Percentiles rank a stretch among this genome's conserved stretches.
Evolutionary conservation across 2,797 vertebrate genomes (phyloP).

Genomic region (Siniperca undulata): DNA sequence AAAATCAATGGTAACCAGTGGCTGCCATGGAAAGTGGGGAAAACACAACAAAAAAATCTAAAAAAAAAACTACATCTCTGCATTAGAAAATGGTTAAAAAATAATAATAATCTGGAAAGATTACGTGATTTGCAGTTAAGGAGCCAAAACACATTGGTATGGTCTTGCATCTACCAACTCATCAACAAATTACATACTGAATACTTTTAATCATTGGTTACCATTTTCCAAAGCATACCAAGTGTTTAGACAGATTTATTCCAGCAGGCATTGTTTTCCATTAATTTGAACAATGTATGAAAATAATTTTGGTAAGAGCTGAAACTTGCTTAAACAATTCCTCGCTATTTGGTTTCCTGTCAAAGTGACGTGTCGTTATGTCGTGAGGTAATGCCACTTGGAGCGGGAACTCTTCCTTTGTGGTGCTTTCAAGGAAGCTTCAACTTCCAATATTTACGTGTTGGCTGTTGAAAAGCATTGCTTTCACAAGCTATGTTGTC

Average conservation of each 20-base stretch:
- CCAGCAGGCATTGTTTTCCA: not conserved
- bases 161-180: not conserved
- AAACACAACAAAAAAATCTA: not conserved
- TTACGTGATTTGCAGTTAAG: not conserved
- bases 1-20: not conserved
- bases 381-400: conserved; percentile 9
- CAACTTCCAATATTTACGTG: conserved; percentile 58
- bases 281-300: not conserved
- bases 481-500: conserved; percentile 27
- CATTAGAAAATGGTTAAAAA: not conserved
- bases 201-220: not conserved
- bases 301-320: not conserved
- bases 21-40: not conserved
- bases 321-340: conserved; percentile 2
- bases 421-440: conserved; percentile 43
- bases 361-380: not conserved
- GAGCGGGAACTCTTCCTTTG: conserved; percentile 42
- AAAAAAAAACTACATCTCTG: not conserved
- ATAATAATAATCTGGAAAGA: not conserved
- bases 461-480: conserved; percentile 28
- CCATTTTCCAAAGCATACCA: not conserved
- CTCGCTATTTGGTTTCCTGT: conserved; percentile 12
- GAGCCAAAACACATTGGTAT: not conserved
- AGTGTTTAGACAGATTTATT: not conserved
- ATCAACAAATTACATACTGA: not conserved